Evolutionary conservation across 2,113 vertebrate species (phyloP).

Genomic region (Bufo bufo): DNA sequence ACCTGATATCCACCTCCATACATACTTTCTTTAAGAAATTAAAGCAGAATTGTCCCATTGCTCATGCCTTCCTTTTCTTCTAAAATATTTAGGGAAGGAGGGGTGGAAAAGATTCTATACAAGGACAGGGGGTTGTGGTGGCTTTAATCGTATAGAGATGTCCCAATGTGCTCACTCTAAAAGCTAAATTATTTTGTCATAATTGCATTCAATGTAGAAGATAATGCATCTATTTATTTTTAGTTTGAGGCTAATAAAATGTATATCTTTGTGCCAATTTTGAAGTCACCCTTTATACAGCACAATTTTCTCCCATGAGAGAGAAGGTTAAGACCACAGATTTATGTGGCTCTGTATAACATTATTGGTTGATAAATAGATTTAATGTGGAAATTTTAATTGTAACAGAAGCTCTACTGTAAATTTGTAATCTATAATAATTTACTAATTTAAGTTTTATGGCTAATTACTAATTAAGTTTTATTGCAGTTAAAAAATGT

Average conservation of each 20-base stretch:
- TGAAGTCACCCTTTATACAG: neutral
- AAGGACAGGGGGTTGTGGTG: no score
- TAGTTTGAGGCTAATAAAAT: neutral
- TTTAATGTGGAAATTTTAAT: conserved; percentile 35
- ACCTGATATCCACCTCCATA: no score
- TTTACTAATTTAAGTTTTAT: conserved; percentile 44
- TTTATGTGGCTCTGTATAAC: conserved; percentile 38
- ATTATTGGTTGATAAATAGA: conserved; percentile 49
- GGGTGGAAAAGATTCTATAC: no score
- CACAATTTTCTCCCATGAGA: neutral
- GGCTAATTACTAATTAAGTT: conserved; percentile 45
- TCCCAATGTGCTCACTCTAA: neutral
- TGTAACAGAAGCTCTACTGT: conserved; percentile 36
- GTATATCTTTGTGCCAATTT: conserved; percentile 15
- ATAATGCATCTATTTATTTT: neutral
- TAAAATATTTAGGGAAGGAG: no score
- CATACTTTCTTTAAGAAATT: no score
- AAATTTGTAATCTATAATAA: conserved; percentile 45
- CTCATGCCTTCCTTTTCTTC: no score
- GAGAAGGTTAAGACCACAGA: conserved; percentile 38
- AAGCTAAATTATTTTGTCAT: neutral
- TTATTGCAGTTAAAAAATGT: conserved; percentile 46
- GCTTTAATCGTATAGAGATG: neutral
- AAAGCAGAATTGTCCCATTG: no score
- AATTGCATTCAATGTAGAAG: neutral